Conservation (phyloP, 2,797 vertebrate genomes). For the Pteropus rufus region DNA sequence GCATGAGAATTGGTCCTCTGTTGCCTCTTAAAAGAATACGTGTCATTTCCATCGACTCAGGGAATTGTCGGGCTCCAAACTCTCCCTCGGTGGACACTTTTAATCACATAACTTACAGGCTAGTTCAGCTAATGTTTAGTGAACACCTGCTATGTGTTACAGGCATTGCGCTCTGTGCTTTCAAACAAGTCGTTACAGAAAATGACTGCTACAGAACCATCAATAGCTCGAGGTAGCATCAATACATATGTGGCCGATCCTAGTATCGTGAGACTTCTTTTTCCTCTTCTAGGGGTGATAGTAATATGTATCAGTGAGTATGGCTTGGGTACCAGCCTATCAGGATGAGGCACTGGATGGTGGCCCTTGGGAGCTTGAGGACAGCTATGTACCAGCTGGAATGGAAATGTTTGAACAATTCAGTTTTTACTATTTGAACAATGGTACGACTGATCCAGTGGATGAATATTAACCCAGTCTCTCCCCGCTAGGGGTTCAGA, state of each 20-base stretch:
- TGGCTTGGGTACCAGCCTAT: neutral
- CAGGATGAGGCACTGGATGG: neutral
- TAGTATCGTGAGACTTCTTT: neutral
- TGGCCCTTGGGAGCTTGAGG: neutral
- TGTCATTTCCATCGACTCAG: neutral
- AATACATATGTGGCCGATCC: neutral
- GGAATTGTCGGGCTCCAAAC: neutral
- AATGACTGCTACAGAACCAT: neutral
- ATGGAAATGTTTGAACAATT: neutral
- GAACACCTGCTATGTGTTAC: conserved; percentile 30
- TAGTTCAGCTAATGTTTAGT: conserved; percentile 17
- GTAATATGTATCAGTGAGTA: neutral
- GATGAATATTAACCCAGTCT: too few relatives aligned
- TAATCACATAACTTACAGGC: neutral
- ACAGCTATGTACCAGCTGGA: neutral
- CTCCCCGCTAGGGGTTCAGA: neutral
- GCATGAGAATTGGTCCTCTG: neutral
- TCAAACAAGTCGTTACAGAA: neutral
- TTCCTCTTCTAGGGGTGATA: neutral
- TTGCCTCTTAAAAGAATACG: neutral
- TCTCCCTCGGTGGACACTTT: conserved; percentile 18
- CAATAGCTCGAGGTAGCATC: neutral
- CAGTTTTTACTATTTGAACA: neutral
- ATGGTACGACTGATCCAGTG: neutral
- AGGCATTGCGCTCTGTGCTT: neutral